These are phyloP conservation scores for Cinclus cinclus DNA, from an alignment of 2,113 vertebrate genomes.

Conservation along the genomic window DNA sequence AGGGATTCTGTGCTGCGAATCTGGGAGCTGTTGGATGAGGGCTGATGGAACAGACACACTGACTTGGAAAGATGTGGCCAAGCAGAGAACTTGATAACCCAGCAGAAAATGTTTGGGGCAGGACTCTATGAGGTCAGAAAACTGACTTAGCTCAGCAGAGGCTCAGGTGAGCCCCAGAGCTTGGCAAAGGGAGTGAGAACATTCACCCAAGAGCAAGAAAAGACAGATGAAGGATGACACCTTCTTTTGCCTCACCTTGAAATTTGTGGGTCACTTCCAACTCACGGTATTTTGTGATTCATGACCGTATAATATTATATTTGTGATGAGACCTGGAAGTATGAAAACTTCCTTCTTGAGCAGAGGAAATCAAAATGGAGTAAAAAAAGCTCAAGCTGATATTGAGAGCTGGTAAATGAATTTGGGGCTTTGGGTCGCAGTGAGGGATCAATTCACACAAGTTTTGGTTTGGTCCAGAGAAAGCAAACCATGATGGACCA, in stretches of 20 bases:
- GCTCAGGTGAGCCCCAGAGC: neutral
- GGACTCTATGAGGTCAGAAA: neutral
- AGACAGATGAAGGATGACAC: neutral
- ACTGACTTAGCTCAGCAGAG: neutral
- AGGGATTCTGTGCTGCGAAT: neutral
- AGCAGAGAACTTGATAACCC: neutral
- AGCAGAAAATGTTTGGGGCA: neutral
- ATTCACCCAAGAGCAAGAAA: neutral
- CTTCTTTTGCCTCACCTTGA: neutral
- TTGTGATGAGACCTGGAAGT: neutral
- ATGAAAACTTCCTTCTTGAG: neutral
- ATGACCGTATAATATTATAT: neutral
- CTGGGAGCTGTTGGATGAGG: neutral
- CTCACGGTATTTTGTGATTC: neutral
- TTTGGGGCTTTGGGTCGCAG: neutral
- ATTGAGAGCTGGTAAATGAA: neutral
- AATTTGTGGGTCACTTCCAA: neutral
- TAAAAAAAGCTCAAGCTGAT: neutral
- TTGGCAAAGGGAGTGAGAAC: neutral
- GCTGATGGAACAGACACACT: neutral
- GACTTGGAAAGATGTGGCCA: neutral
- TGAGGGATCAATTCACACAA: neutral
- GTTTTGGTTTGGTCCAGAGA: neutral
- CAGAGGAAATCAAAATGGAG: neutral
- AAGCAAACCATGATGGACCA: neutral